These are phyloP conservation scores for Pangasius macronema DNA, from an alignment of 2,797 vertebrate genomes.

Conservation along the genomic window DNA sequence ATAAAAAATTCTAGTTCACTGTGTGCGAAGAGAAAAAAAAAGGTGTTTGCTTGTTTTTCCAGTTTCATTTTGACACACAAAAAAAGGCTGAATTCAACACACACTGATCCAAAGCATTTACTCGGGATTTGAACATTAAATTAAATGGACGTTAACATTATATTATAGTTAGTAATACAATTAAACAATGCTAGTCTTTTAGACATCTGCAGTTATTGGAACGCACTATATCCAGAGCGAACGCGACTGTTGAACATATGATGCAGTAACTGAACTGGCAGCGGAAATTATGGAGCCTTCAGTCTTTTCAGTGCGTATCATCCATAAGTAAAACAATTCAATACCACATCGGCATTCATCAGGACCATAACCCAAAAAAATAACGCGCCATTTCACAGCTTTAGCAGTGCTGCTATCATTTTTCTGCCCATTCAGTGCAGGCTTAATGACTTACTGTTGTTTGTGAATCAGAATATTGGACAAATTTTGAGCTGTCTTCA, in stretches of 20 bases:
- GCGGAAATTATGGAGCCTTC: constrained; percentile 1
- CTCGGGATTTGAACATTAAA: background rate
- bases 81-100: background rate
- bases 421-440: background rate
- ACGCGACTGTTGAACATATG: background rate
- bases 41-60: too few relatives aligned
- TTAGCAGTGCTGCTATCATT: background rate
- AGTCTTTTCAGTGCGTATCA: background rate
- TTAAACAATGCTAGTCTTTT: background rate
- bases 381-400: background rate
- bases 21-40: too few relatives aligned
- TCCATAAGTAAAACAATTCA: constrained; percentile 6
- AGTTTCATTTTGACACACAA: background rate
- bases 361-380: background rate
- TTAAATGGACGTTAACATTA: background rate
- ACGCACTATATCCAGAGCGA: background rate
- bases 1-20: too few relatives aligned
- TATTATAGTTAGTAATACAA: too few relatives aligned
- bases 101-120: background rate
- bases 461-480: constrained; percentile 65
- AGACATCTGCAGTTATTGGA: background rate
- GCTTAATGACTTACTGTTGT: constrained; percentile 50
- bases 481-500: constrained; percentile 58
- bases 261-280: background rate
- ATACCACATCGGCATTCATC: background rate